Evolutionary conservation across 2,113 vertebrate species (phyloP), one percentile per base, ranked within the genome.

Genomic region (Neolamprologus falcicula): DNA sequence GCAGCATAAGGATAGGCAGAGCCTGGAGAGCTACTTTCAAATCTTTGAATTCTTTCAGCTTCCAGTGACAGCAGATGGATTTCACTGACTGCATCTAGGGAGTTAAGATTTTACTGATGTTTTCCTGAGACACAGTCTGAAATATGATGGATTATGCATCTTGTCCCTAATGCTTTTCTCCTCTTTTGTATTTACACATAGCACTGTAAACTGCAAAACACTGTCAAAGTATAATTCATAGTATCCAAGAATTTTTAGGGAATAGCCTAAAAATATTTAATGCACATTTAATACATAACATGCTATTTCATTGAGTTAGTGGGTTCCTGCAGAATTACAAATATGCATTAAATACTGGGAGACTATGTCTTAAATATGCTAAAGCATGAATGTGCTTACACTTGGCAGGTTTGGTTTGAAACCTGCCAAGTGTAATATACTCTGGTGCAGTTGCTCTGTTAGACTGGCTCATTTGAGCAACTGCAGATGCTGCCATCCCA

Each of bases 31-130:
- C 45, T 12, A 28, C 68, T 86, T 83, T 26, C 47, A 90, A 40
- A 86, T 86, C 57, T 91, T 63, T 83, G 55, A 89, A 91, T 79
- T 80, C 57, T 86, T 93, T 86, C 11, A 84, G 80, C 59, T 83
- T 83, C 11, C 37, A 53, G 47, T 83, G 84, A 84, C 68, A 71
- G 45, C 80, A 76, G 61, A 79, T 10, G 11, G 26, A 63, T 85
- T 82, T 89, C n/a, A n/a, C 19, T 35, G 10, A 8, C 5, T 45
- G 47, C 8, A 63, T 87, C 66, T 19, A 14, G 42, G 63, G 82
- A 84, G 35, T 81, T 59, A 10, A 83, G 54, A 84, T 79, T 71
- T 82, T 71, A 79, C 53, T 88, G 55, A 90, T 17, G 24, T 80
- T 79, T 82, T 37, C n/a, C 40, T 33, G 19, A 78, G 53, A 83